A percentile compares a stretch with the other conserved stretches of the same genome.
phyloP scores from a whole-genome alignment of 2,888 invertebrate species.

The Acleris cristana region DNA sequence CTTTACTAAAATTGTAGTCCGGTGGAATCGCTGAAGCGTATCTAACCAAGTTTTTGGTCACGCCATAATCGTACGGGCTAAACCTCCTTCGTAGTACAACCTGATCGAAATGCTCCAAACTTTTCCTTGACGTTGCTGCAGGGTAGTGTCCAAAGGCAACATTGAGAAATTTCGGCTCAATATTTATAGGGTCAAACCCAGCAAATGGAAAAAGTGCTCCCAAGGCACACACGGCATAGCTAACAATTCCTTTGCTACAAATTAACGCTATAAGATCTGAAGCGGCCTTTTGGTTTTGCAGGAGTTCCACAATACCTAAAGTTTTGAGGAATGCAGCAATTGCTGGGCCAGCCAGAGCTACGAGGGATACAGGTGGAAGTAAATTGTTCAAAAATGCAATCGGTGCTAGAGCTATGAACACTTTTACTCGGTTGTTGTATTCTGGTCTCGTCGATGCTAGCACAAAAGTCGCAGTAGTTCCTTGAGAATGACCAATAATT shows the following conservation, averaged over 20 bases:
- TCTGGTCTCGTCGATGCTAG: constrained; percentile 27
- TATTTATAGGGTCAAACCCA: constrained; percentile 41
- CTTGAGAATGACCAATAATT: constrained; percentile 36
- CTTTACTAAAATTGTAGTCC: constrained; percentile 51
- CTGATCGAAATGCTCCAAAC: constrained; percentile 54
- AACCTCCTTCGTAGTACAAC: constrained; percentile 48
- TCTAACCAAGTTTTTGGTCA: constrained; percentile 43
- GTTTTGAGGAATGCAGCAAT: constrained; percentile 18
- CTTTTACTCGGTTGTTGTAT: constrained; percentile 34
- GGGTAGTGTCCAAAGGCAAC: constrained; percentile 51
- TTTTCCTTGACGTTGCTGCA: constrained; percentile 53
- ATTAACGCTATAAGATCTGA: constrained; percentile 29
- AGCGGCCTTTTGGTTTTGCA: constrained; percentile 28
- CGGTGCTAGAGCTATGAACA: constrained; percentile 23
- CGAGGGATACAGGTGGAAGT: constrained; percentile 23
- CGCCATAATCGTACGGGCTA: constrained; percentile 55
- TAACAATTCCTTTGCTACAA: constrained; percentile 18
- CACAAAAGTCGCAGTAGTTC: constrained; percentile 29
- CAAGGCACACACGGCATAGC: constrained; percentile 13
- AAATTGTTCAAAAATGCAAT: constrained; percentile 42
- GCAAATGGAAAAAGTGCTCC: constrained; percentile 6
- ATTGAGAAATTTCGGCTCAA: constrained; percentile 48
- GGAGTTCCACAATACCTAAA: constrained; percentile 36
- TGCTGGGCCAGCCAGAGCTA: constrained; percentile 6
- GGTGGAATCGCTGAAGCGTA: constrained; percentile 53